Base-by-base conservation (phyloP, 92 coral and sea anemone genomes). In the Paramuricea clavata region DNA sequence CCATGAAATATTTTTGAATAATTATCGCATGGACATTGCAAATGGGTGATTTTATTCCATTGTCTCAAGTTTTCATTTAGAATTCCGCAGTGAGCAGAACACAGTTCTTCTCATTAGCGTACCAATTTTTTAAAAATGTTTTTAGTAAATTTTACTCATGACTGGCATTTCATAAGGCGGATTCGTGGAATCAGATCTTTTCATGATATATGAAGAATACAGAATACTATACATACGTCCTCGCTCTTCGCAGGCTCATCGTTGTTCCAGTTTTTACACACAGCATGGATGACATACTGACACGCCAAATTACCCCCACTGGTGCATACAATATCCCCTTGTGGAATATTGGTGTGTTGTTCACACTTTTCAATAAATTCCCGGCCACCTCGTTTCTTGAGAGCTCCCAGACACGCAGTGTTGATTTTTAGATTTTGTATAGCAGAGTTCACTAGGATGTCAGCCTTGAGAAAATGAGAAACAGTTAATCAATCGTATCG, bases 221-320 rank as follows among this genome's bases (percentile, higher is more conserved):
- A 47, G 54, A 47, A 10, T 10, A 47, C 19, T 1, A 47, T 47
- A 47, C 54, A 47, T 47, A 47, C 54, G 54, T 47, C 19, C 13
- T 47, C 54, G 54, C 54, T 47, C 54, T 47, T 47, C 13, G 13
- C 54, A 6, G 54, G 54, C 19, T 47, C 54, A 8, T 47, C 19
- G 54, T 68, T 84, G 74, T 89, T 81, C 94, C 94, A 92, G 1
- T 78, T 1, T 42, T 84, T 67, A 43, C 94, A 91, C 35, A 57
- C 87, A 0, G 90, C 71, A n/a, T 83, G 76, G 23, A 91, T 78
- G 80, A 91, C 94, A 75, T 91, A 89, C 59, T 27, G n/a, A 56
- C 94, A 92, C 23, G 72, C 64, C 47, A 81, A 44, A 22, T 69
- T 27, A 36, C 79, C 83, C 21, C 92, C 90, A 31, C 68, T 50